A percentile compares a stretch with the other conserved stretches of the same genome.
phyloP scores from a whole-genome alignment of 53 echinoderm and acorn worm species.

The Holothuria leucospilota region DNA sequence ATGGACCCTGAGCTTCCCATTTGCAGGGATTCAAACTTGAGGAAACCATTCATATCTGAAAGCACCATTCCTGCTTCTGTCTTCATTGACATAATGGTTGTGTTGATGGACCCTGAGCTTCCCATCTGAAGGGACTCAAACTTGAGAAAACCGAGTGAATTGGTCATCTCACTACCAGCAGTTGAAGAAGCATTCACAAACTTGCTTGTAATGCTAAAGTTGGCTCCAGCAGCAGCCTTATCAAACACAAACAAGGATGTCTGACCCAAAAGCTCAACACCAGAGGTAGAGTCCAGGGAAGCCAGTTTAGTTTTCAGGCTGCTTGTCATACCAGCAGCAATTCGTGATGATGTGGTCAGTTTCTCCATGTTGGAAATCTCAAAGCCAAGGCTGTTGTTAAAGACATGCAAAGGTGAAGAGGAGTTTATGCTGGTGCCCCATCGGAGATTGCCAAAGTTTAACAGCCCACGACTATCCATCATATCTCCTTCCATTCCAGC shows the following conservation, averaged over 20 bases:
- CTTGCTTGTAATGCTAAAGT: constrained; percentile 29
- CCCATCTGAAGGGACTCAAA: constrained; percentile 46
- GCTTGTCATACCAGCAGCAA: constrained; percentile 18
- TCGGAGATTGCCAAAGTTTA: constrained; percentile 9
- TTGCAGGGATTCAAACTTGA: constrained; percentile 50
- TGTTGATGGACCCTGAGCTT: constrained; percentile 59
- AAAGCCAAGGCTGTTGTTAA: constrained; percentile 19
- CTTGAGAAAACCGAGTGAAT: constrained; percentile 59
- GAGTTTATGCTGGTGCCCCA: not conserved
- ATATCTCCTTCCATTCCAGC: constrained; percentile 5
- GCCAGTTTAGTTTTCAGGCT: constrained; percentile 12
- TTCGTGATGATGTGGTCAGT: not conserved
- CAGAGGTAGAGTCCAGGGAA: not conserved
- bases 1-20: constrained; percentile 37
- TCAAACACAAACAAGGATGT: constrained; percentile 50
- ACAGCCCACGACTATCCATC: not conserved
- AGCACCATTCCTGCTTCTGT: constrained; percentile 65
- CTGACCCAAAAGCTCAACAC: constrained; percentile 35
- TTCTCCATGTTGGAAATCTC: not conserved
- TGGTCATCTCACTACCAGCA: constrained; percentile 54
- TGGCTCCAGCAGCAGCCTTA: constrained; percentile 43
- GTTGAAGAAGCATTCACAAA: constrained; percentile 63
- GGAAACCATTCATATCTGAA: constrained; percentile 29
- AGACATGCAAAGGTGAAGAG: not conserved
- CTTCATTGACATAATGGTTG: constrained; percentile 64